These are phyloP conservation scores for Spondyliosoma cantharus DNA, from an alignment of 2,797 vertebrate species.

Conservation along the genomic window DNA sequence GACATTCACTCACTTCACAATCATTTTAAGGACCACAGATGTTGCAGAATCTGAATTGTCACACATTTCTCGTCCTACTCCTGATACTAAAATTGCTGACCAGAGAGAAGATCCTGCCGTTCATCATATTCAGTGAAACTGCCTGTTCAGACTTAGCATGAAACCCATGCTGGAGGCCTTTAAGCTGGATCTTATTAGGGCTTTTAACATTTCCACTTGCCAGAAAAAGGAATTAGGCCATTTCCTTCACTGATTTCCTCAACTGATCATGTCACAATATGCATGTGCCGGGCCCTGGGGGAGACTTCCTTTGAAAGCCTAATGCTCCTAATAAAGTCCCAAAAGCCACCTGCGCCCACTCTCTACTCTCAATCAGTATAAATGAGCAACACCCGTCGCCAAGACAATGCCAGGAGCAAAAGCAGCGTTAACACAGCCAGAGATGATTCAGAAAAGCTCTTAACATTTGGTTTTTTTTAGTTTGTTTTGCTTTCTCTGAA, in stretches of 20 bases:
- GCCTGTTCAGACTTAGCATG: constrained; percentile 18
- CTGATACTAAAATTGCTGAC: constrained; percentile 44
- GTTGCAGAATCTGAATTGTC: constrained; percentile 13
- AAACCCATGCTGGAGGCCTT: constrained; percentile 27
- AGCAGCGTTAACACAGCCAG: constrained; percentile 8
- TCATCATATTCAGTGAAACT: constrained; percentile 19
- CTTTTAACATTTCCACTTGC: constrained; percentile 53
- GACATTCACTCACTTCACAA: constrained; percentile 25
- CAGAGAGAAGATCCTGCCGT: constrained; percentile 18
- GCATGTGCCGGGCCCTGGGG: constrained; percentile 44
- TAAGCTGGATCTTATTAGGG: constrained; percentile 52
- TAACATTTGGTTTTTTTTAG: constrained; percentile 40
- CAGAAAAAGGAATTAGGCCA: constrained; percentile 46
- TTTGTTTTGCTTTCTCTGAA: constrained; percentile 46
- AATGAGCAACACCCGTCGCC: constrained; percentile 37
- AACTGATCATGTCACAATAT: constrained; percentile 56
- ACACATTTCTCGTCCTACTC: constrained; percentile 33
- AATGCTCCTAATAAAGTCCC: constrained; percentile 72
- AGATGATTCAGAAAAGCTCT: constrained; percentile 32
- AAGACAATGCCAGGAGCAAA: constrained; percentile 20
- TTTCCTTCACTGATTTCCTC: constrained; percentile 52
- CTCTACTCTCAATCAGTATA: constrained; percentile 28
- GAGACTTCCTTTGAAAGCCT: constrained; percentile 61
- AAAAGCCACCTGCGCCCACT: constrained; percentile 61
- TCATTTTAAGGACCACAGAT: constrained; percentile 45